Conservation (phyloP, 1,140 invertebrate genomes). For the Psilanteris sp. region DNA sequence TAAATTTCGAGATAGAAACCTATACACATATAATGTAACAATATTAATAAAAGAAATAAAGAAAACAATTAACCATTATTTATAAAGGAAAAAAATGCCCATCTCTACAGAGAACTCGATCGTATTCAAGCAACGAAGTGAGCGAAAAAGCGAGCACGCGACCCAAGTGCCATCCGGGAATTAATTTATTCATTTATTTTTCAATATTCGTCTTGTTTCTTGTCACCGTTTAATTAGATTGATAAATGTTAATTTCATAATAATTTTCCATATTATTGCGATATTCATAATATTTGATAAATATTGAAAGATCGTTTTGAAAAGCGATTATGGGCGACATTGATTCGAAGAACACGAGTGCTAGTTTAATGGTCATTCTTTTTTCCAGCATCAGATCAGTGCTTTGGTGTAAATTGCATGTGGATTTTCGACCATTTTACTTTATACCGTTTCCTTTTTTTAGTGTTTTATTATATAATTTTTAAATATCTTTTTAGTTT, state of each 20-base stretch:
- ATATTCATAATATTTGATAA: slow-evolving; percentile 67
- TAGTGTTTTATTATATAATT: slow-evolving; percentile 18
- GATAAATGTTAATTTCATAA: slow-evolving; percentile 63
- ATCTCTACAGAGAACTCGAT: slow-evolving; percentile 51
- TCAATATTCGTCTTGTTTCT: slow-evolving; percentile 25
- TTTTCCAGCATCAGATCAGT: slow-evolving; percentile 58
- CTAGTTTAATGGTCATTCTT: slow-evolving; percentile 57
- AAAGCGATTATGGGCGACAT: slow-evolving; percentile 66
- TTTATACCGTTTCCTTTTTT: not conserved
- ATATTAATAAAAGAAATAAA: slow-evolving; percentile 3
- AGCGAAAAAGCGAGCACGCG: slow-evolving; percentile 52
- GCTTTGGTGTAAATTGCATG: slow-evolving; percentile 58
- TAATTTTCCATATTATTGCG: slow-evolving; percentile 65
- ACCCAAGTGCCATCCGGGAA: slow-evolving; percentile 63
- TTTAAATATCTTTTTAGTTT: slow-evolving; percentile 36
- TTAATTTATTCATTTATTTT: slow-evolving; percentile 28
- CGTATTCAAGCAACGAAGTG: slow-evolving; percentile 40
- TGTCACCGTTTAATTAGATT: slow-evolving; percentile 60
- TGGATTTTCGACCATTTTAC: slow-evolving; percentile 13
- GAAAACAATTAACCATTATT: not conserved
- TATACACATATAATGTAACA: not conserved
- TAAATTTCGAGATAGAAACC: slow-evolving; percentile 23
- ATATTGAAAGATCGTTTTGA: slow-evolving; percentile 66
- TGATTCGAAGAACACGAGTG: slow-evolving; percentile 63
- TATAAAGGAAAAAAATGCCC: slow-evolving; percentile 23